Evolutionary conservation across 2,113 vertebrate species (phyloP), one percentile per base, ranked within the genome.

Genomic region (Myiopsitta monachus): DNA sequence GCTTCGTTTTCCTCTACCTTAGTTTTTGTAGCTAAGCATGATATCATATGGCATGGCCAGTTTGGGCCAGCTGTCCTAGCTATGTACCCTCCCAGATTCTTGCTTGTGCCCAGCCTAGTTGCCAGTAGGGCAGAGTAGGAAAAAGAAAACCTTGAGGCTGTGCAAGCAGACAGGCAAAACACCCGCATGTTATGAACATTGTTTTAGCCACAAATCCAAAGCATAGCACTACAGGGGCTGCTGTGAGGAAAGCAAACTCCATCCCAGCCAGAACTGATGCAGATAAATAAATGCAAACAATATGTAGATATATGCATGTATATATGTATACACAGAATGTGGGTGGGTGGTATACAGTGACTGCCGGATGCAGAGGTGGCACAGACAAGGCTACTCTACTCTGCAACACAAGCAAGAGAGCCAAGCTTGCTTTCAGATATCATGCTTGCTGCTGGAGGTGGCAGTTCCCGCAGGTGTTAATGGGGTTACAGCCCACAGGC

Each of bases 61-160:
- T n/a, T 64, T 1, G 0, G 41, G 24, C 24, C 19, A 47, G 19
- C 55, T 43, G 30, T 68, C 36, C 30, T 0, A 0, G 16, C 16
- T 43, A 11, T 64, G 36, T 66, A 36, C 38, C 54, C 19, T 83
- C 39, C n/a, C 63, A 47, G 39, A 24, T 39, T 68, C 62, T 52
- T 68, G 39, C 17, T 64, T 77, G 41, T 26, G 10, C 24, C 17
- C 0, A 0, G 39, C 30, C 30, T 55, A 11, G n/a, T 31, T 55
- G 31, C 54, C 64, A 19, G 10, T 1, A 6, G 2, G 7, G 5
- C 12, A 73, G 22, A 52, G 17, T 28, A 41, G 49, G 26, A 43
- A 46, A 64, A 85, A 85, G 11, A 68, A 73, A 76, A 49, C n/a
- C 31, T 41, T 61, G 33, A 82, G 63, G 28, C 33, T 51, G 41